Evolutionary conservation across 2,888 invertebrate species (phyloP).

Genomic region (Prosapia bicincta): DNA sequence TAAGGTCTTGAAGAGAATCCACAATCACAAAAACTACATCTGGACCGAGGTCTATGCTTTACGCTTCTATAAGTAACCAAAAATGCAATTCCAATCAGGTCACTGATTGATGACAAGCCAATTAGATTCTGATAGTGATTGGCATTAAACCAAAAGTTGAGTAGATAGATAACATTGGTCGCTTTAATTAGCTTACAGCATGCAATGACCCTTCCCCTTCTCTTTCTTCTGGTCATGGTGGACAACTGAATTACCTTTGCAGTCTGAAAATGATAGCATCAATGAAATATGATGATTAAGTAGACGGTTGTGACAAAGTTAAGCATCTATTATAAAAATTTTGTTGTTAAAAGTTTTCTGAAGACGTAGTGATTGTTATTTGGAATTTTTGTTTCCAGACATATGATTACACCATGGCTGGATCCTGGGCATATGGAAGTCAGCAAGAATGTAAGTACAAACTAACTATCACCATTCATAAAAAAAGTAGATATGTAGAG

Average conservation of each 20-base stretch:
- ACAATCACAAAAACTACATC: neutral
- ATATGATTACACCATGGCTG: too few species aligned
- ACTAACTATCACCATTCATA: too few species aligned
- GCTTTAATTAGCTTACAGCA: neutral
- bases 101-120: neutral
- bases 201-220: neutral
- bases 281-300: neutral
- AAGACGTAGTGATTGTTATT: too few species aligned
- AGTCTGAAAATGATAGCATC: neutral
- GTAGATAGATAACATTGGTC: neutral
- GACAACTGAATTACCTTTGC: neutral
- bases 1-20: neutral
- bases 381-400: too few species aligned
- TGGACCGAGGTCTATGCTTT: neutral
- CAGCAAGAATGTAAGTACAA: too few species aligned
- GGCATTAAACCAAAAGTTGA: neutral
- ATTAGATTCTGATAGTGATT: neutral
- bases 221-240: neutral
- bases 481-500: too few species aligned
- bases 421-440: too few species aligned
- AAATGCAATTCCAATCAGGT: neutral
- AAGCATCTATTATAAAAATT: too few species aligned
- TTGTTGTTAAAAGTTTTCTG: too few species aligned
- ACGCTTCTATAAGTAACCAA: neutral
- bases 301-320: too few species aligned